A percentile compares a stretch with the other conserved stretches of the same genome.
Conservation (phyloP, 2,888 invertebrate genomes). For the Ophion ellenae region DNA sequence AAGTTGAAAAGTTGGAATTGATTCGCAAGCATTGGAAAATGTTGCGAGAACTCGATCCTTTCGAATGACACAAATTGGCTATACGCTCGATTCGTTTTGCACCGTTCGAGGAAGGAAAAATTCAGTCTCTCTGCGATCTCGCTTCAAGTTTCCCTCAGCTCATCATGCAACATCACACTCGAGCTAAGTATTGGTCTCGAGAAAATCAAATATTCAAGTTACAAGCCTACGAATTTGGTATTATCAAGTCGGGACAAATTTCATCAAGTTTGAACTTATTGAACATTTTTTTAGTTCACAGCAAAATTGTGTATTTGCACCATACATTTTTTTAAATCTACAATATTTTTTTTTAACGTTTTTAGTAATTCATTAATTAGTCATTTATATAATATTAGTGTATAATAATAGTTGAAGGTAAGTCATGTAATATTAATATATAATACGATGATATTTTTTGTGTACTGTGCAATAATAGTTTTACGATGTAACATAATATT, state of each 20-base stretch:
- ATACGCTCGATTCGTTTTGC: not conserved
- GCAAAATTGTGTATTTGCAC: not conserved
- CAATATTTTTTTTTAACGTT: too few relatives aligned
- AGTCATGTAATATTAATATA: too few relatives aligned
- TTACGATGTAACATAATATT: too few relatives aligned
- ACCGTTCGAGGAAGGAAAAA: not conserved
- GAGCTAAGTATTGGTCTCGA: not conserved
- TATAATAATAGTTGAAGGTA: too few relatives aligned
- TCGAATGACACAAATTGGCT: not conserved
- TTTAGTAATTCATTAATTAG: too few relatives aligned
- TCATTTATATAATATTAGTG: too few relatives aligned
- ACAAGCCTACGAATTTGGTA: not conserved
- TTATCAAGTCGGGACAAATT: not conserved
- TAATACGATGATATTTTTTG: too few relatives aligned
- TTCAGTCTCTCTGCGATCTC: not conserved
- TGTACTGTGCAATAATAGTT: too few relatives aligned
- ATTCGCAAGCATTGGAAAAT: not conserved
- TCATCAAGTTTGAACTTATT: not conserved
- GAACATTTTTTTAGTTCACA: not conserved
- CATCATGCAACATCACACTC: not conserved
- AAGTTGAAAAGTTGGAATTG: not conserved
- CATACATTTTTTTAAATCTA: too few relatives aligned
- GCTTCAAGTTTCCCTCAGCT: not conserved
- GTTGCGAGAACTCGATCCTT: not conserved
- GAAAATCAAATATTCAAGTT: not conserved